Evolutionary conservation across 2,888 invertebrate species (phyloP), one percentile per base, ranked within the genome.

Genomic region (Melipona bicolor): DNA sequence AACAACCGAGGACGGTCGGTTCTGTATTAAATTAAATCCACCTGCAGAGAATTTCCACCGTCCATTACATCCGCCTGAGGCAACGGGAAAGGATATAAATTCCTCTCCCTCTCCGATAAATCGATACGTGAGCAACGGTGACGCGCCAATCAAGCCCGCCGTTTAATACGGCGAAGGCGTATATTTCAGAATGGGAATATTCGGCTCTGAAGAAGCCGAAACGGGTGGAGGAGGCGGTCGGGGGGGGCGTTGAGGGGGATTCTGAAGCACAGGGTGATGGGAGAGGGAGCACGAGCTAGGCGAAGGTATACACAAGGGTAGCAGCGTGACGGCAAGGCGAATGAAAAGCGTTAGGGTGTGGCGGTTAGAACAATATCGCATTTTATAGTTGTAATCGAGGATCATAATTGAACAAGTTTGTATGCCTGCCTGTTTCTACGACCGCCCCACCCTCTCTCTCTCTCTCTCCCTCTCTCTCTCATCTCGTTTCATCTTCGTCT

Each of bases 371-470:
- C 94, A 93, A 94, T 94, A 93, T 94, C 93, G 92, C 94, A 91
- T 94, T 94, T 94, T 94, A 94, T 94, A 94, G 94, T 94, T 93
- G 93, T 93, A 94, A 93, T 94, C 93, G 94, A 92, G 88, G 92
- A 94, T 94, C 91, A 93, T 94, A 94, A 94, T 94, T 93, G 94
- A 91, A 92, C 92, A 94, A 94, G 94, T 94, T 94, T 94, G 92
- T 93, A 93, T 91, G 93, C 92, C 92, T 93, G 90, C 81, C 88
- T 89, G 87, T 89, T 89, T 89, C 86, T 87, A 90, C 85, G 88
- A 90, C 84, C 86, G 36, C 69, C 81, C 43, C 52, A 50, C 74
- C 73, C 68, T 59, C 52, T 17, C 49, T 27, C 43, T 49, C 32
- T 61, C 61, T 32, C 61, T 61, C 27, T 32, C 61, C 32, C 61